Evolutionary conservation across 2,888 invertebrate genomes (phyloP), one percentile per base, ranked within the genome.

Genomic region (Arctia plantaginis): DNA sequence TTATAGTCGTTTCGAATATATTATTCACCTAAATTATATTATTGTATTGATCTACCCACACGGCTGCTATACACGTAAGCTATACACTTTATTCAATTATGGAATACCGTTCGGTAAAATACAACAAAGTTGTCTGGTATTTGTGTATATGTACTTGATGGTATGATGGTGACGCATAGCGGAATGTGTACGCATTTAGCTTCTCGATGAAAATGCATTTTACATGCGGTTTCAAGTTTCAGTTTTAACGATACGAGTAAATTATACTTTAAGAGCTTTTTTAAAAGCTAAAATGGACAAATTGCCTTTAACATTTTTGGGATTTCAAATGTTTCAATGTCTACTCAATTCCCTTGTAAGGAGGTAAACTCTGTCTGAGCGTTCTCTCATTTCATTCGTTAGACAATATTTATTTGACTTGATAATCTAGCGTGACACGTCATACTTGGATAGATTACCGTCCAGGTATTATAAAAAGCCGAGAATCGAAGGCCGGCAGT

Each of bases 51-150:
- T 82, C 77, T 77, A 75, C 76, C 80, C 76, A 83, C 76, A 74
- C 64, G 35, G 44, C 23, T 62, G 2, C 71, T 62, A 69, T 80
- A 51, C 62, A 30, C 74, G 59, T 82, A 72, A 44, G 59, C 80
- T 75, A 80, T 71, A 73, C 69, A 77, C 76, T 83, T 82, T 83
- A 83, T 82, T 75, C 41, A 68, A 76, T 71, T 47, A 68, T n/a
- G 55, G 39, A 70, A 74, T 78, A 77, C 84, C 75, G 84, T 83
- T 83, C 47, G 23, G 20, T 44, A 59, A 44, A 39, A 44, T 44
- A 66, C 69, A 33, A 66, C 70, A 66, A 74, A 35, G 41, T 66
- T 69, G 69, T 55, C 55, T 23, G 33, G 44, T 62, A 59, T 39
- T 67, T 66, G n/a, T 41, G 44, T 18, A 8, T n/a, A 13, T 41